These are phyloP conservation scores for Saxidomus purpurata DNA, from an alignment of 1,140 invertebrate genomes.

Conservation along the genomic window DNA sequence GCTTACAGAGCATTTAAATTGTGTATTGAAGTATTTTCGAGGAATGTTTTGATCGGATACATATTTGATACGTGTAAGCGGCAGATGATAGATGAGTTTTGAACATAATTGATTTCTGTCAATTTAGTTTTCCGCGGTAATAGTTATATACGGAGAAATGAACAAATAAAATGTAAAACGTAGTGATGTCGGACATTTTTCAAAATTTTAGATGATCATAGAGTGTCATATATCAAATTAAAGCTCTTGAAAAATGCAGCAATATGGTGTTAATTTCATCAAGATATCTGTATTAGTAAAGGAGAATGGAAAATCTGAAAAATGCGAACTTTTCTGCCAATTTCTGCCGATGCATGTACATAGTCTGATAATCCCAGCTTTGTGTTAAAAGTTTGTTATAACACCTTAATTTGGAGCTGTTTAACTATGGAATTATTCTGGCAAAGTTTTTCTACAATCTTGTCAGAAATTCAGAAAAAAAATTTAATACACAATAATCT, in stretches of 20 bases:
- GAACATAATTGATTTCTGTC: too few species aligned
- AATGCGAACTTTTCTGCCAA: slow-evolving; percentile 32
- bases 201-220: slow-evolving; percentile 40
- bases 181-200: slow-evolving; percentile 45
- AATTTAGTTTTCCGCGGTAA: too few species aligned
- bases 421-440: slow-evolving; percentile 35
- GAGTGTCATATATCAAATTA: slow-evolving; percentile 45
- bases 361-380: slow-evolving; percentile 19
- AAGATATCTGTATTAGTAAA: slow-evolving; percentile 33
- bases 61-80: too few species aligned
- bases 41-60: too few species aligned
- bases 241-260: slow-evolving; percentile 30
- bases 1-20: too few species aligned
- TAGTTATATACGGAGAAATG: too few species aligned
- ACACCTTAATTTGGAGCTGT: slow-evolving; percentile 39
- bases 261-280: slow-evolving; percentile 17
- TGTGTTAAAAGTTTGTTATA: slow-evolving; percentile 13
- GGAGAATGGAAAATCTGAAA: slow-evolving; percentile 28
- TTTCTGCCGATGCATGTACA: slow-evolving; percentile 20
- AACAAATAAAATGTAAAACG: too few species aligned
- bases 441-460: slow-evolving; percentile 10
- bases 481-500: slow-evolving; percentile 20
- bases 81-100: too few species aligned
- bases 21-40: too few species aligned
- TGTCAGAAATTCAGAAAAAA: slow-evolving; percentile 43